Evolutionary conservation across 2,888 invertebrate genomes (phyloP), one percentile per base, ranked within the genome.

Genomic region (Eurytoma californica): DNA sequence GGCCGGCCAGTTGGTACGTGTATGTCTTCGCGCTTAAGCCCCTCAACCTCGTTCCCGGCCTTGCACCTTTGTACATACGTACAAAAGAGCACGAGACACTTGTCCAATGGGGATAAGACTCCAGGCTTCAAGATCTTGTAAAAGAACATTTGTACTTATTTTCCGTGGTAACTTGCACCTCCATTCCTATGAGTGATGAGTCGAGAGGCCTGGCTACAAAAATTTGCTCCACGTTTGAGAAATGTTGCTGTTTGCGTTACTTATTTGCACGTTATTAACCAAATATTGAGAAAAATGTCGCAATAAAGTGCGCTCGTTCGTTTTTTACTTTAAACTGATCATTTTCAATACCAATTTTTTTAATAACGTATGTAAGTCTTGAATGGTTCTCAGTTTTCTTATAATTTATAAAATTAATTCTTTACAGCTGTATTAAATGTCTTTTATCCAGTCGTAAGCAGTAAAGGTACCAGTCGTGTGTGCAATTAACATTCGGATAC

Each of bases 1-100:
- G 77, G 74, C 73, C 74, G 70, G 51, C n/a, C 9, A n/a, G 28
- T n/a, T 16, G 53, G 72, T 72, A 68, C 75, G 79, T 73, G 60
- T 81, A 81, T 76, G 79, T 79, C 79, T 79, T 81, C 79, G 47
- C 63, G 66, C 79, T 77, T 77, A 82, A 80, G 80, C 80, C 77
- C 49, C 72, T 82, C 77, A 77, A 82, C 77, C 79, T 80, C 75
- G 68, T 81, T 82, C 55, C 39, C 69, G 30, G n/a, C 4, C 20
- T 60, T 24, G 18, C 24, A 58, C 9, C 9, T 28, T 9, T 69
- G 28, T 49, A 28, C 18, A 39, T 7, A n/a, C 16, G 63, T 63
- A 16, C 3, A 20, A 14, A 57, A 18, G 61, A 16, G 61, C 39
- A 68, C 63, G 47, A 57, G 77, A 77, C 77, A 69, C 79, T 79